Base-by-base conservation (phyloP, 2,113 vertebrate species). In the Aleadryas rufinucha region DNA sequence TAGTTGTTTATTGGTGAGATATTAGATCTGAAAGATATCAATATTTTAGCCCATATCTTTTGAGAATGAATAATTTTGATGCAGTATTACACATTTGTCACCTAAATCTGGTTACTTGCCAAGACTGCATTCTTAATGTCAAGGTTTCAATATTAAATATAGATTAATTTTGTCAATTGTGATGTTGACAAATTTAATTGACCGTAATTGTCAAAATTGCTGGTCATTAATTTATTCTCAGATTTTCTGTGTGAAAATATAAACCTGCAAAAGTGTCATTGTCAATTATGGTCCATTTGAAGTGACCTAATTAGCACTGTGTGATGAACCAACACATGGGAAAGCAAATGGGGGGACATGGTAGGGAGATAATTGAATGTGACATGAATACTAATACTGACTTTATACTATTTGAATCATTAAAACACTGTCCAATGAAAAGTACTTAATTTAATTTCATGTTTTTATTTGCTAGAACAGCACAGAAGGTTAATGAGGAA, bases 221-320 rank as follows among this genome's bases (percentile, higher is more conserved):
- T 98, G 98, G 98, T 99, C 98, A 98, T 98, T 98, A 98, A 98
- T 98, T 98, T 96, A 96, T 95, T 98, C 98, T 98, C 95, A 98
- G 91, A 97, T 97, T 96, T 98, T 98, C 98, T 97, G 93, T 97
- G 92, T 95, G 98, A 98, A 98, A 98, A 98, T 97, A 95, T 96
- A 94, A 98, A 98, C 95, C 97, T 98, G 97, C 97, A 98, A 97
- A 94, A 97, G 92, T 98, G 99, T 98, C 98, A 98, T 75, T 96
- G 97, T 98, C 97, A 99, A 98, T 99, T 97, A 99, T 56, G 80
- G 89, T 65, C 69, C 94, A 96, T 95, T 95, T 96, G 95, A 98
- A 94, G 93, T 98, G 98, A 98, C 97, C 98, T 98, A 99, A 99
- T 99, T 99, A 99, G 96, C 95, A 97, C 93, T 98, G 98, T 97